Base-by-base conservation (phyloP, 2,113 vertebrate species). In the Hepsetus odoe region DNA sequence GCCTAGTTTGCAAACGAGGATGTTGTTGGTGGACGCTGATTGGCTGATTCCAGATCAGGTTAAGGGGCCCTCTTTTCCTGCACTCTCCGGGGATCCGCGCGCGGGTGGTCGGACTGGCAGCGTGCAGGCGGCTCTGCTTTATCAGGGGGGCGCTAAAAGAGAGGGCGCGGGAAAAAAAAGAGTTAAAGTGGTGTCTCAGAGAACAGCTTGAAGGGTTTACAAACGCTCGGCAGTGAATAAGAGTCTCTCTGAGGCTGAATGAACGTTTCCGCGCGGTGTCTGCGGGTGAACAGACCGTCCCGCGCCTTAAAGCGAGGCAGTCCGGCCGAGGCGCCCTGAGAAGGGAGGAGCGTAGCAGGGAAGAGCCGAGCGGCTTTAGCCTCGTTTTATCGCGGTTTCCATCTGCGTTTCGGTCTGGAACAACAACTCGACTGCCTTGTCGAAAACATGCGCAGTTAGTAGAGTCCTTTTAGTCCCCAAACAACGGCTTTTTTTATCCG, bases 41-140 rank as follows among this genome's bases (percentile, higher is more conserved):
- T 83, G 85, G 86, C 85, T 80, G 46, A 1, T 7, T 24, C 24
- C 14, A 8, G 67, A 14, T 86, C 74, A 83, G 82, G 72, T 87
- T 85, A 61, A 73, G 88, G 88, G 89, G 88, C 88, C 85, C 11
- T 55, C 20, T 55, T 24, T 38, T 66, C 38, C 26, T 4, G 64
- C 44, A 28, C 11, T 58, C 53, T 46, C 24, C 2, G 5, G 53
- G 40, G 74, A 76, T 32, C 46, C 30, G 51, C 38, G 26, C 49
- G 55, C 42, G 53, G 14, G 56, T 59, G 56, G 12, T 30, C 13
- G 28, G 16, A 9, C 38, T 46, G 66, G 66, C 65, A 56, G 76
- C 65, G 51, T 68, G 44, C 44, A 64, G 58, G 61, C 56, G 22
- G 56, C 22, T 64, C 22, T 14, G 30, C 22, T 5, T 51, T 24